Base-by-base conservation (phyloP, 2,888 invertebrate species). In the Melanostoma scalare region DNA sequence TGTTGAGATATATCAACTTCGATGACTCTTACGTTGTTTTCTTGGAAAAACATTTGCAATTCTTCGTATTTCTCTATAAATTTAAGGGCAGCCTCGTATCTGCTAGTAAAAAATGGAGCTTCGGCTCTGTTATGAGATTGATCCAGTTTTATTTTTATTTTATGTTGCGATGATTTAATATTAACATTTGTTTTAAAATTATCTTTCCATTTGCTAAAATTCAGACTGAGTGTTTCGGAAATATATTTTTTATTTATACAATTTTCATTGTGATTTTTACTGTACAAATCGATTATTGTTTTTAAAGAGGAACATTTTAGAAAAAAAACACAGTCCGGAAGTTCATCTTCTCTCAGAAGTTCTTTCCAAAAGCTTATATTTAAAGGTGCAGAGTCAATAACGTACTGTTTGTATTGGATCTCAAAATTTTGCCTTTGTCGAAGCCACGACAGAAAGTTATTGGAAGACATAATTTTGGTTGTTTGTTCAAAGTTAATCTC, bases 301-400 rank as follows among this genome's bases (percentile, higher is more conserved):
- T 76, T 33, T 9, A 69, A 2, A 0, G 76, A 44, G 2, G 46
- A 92, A 88, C 94, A 93, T 63, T 92, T 91, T 65, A 94, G 87
- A 44, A 92, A 89, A 86, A 94, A 90, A 0, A 93, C 91, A 85
- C 94, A 92, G 88, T 94, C 93, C 31, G 94, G 93, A 30, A 92
- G 86, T 67, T 92, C 88, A 80, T 92, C 91, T 3, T 90, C 89
- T 38, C 91, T 90, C 5, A 85, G 86, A 8, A 95, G 87, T 75
- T 89, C 89, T 56, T 88, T 88, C 92, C 94, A 92, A 86, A 92
- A 90, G 80, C 92, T 92, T 9, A 91, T 80, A 85, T 93, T 91
- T 31, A 92, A 88, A 33, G 93, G 92, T 89, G 94, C 92, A 0
- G 92, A 94, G 87, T 94, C 94, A 67, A 95, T 90, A 81, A 95